Base-by-base conservation (phyloP, 2,888 invertebrate species). In the Aspidapion aeneum region DNA sequence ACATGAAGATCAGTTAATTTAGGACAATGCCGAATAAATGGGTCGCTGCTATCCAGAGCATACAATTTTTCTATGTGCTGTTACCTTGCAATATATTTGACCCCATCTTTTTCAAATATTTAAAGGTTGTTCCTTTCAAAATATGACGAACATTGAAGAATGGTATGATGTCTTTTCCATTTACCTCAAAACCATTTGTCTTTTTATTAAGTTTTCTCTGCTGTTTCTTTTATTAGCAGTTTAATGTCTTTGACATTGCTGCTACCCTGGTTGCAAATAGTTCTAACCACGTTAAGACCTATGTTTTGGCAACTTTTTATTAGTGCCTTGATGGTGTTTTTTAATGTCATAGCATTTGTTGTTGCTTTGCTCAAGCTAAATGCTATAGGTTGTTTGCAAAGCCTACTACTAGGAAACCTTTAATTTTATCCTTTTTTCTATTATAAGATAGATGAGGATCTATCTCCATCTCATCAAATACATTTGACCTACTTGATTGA, bases 191-290 rank as follows among this genome's bases (percentile, higher is more conserved):
- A 18, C 65, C 65, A 62, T 63, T 18, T 66, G 21, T n/a, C 50
- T 18, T 35, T 3, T 12, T 12, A 7, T 35, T 7, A 35, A 35
- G 17, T 18, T 16, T 7, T 55, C 18, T 19, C 60, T 17, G 60
- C 51, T 7, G 66, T 68, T 5, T 70, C 66, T 18, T 63, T 62
- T 20, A 66, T 19, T 49, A 71, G 60, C 7, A n/a, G 18, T 55
- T 65, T 71, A 57, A 73, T 66, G 9, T 70, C 71, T 18, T 68
- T 63, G 56, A 54, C 56, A 66, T 74, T 75, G 17, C 68, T 69
- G 1, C 69, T 57, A n/a, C 72, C 74, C 62, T 74, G 74, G 62
- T 74, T 74, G 65, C 67, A 73, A 49, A 74, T 66, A 3, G 72
- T 72, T 9, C 72, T 72, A 17, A 73, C 64, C 22, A 73, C 62